Percentiles rank a stretch among this genome's conserved stretches.
Evolutionary conservation across 2,888 invertebrate genomes (phyloP).

Genomic region (Iselma pallidipennis): DNA sequence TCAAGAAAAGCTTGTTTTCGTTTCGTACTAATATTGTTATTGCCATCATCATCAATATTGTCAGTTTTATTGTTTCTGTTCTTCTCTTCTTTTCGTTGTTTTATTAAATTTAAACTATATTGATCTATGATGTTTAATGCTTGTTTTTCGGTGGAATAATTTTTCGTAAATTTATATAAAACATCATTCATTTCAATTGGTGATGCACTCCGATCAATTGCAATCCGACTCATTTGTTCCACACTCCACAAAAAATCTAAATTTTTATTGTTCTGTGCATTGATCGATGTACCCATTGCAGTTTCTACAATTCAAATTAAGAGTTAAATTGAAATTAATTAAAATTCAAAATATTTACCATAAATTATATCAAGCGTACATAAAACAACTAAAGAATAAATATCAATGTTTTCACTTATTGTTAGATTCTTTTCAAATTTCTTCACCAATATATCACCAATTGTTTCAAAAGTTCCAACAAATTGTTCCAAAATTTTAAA

Average conservation of each 20-base stretch:
- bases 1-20: constrained; percentile 71
- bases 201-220: constrained; percentile 40
- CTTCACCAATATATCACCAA: constrained; percentile 61
- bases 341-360: constrained; percentile 52
- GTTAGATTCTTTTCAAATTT: constrained; percentile 57
- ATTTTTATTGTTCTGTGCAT: constrained; percentile 70
- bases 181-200: constrained; percentile 54
- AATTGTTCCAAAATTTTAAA: no score
- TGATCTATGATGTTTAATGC: constrained; percentile 57
- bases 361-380: constrained; percentile 67
- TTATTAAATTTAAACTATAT: constrained; percentile 60
- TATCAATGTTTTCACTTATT: constrained; percentile 58
- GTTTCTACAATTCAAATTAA: constrained; percentile 63
- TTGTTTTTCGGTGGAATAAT: constrained; percentile 62
- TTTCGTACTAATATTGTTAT: constrained; percentile 42
- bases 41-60: not conserved
- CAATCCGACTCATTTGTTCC: constrained; percentile 56
- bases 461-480: constrained; percentile 70
- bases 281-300: constrained; percentile 79
- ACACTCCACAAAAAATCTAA: constrained; percentile 77
- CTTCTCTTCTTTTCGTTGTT: constrained; percentile 62
- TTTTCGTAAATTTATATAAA: constrained; percentile 60
- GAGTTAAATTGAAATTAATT: not conserved
- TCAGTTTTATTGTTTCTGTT: constrained; percentile 48
- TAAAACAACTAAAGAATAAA: constrained; percentile 64